These are phyloP conservation scores for Microctenopoma lineatum DNA, from an alignment of 2,797 vertebrate species.

Conservation along the genomic window DNA sequence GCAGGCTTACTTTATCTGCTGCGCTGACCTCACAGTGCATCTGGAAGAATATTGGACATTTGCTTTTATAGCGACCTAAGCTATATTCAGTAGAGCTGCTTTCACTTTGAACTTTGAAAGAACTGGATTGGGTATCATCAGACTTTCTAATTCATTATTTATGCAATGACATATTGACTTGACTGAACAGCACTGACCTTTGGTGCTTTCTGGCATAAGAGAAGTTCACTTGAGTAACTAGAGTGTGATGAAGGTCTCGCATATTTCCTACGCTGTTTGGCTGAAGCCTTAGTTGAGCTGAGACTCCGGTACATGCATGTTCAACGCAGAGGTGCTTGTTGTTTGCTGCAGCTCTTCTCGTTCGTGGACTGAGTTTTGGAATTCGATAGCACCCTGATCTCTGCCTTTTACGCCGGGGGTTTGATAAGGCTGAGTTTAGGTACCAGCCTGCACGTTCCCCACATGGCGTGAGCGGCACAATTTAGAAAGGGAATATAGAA, in stretches of 20 bases:
- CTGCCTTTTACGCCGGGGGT: background rate
- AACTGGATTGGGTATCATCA: constrained; percentile 13
- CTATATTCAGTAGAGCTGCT: background rate
- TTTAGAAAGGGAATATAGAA: background rate
- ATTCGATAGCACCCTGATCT: background rate
- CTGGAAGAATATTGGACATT: constrained; percentile 19
- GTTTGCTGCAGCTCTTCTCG: background rate
- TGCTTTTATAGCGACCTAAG: constrained; percentile 14
- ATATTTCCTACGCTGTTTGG: constrained; percentile 7
- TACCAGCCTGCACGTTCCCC: constrained; percentile 4
- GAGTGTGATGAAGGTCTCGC: background rate
- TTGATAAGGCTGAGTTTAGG: constrained; percentile 17
- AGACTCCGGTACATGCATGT: constrained; percentile 34
- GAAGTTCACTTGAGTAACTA: background rate
- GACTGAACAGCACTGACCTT: background rate
- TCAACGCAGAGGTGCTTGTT: background rate
- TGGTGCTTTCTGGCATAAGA: background rate
- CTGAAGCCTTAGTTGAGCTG: constrained; percentile 18
- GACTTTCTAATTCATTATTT: constrained; percentile 54
- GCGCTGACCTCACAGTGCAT: constrained; percentile 36
- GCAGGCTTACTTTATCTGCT: constrained; percentile 30
- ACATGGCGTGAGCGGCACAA: background rate
- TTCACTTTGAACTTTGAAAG: constrained; percentile 15
- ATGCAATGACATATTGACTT: constrained; percentile 7
- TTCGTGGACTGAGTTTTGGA: background rate